Evolutionary conservation across 2,888 invertebrate genomes (phyloP), one percentile per base, ranked within the genome.

Genomic region (Rugalucina vietnamica): DNA sequence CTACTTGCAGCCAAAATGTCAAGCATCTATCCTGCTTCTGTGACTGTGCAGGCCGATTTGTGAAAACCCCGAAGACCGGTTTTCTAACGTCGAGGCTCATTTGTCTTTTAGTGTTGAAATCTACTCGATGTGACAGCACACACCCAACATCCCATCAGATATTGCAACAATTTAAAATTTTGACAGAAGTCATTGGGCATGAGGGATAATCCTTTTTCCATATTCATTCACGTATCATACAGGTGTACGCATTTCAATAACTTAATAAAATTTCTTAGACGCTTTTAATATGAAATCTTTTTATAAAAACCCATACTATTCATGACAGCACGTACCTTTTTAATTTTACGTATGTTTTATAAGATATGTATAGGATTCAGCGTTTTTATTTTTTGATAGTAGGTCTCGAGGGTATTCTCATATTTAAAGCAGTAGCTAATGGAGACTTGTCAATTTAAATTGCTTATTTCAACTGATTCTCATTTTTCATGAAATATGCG

Each of bases 401-500:
- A 34, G 29, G 34, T 65, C 65, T 18, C 34, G 29, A 24, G 34
- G 34, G 34, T 21, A 34, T 65, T 65, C 34, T 34, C 34, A 65
- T 65, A n/a, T 65, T 34, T 29, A 65, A 65, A 65, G 34, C 34
- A 1, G 65, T 8, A 32, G 29, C 65, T 65, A 32, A 65, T 65
- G 65, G 34, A 65, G 21, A 65, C 65, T 18, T 65, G 65, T 65
- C 65, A 65, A 65, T 65, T 65, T 65, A n/a, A 65, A 65, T 65
- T 65, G 65, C 65, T 65, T 65, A 65, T 57, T 57, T 65, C 65
- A 65, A 32, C 21, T 65, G 18, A 34, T 65, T 65, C 27, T 34
- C 65, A 65, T 65, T 65, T 65, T 65, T 65, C 65, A 65, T 34
- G 21, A 29, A 65, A 65, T 65, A 32, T 65, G 12, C 34, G 21